Evolutionary conservation across 2,888 invertebrate genomes (phyloP), one percentile per base, ranked within the genome.

Genomic region (Ditylenchus weischeri): DNA sequence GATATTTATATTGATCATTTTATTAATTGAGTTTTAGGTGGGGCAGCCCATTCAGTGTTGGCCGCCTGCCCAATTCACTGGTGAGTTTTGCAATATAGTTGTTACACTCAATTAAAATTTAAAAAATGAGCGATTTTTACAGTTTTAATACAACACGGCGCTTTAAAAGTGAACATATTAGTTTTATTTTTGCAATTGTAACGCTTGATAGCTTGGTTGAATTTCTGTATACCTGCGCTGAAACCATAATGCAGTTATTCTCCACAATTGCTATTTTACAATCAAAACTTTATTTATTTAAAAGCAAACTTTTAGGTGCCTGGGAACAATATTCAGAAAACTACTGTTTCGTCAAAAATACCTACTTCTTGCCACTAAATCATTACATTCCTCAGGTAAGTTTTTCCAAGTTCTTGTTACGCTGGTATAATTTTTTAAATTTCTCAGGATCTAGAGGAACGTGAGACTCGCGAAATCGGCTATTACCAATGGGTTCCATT

Each of bases 401-500:
- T 50, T 21, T 50, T 50, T 19, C 6, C 3, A 18, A 6, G 21
- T 50, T 19, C n/a, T 50, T 50, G 21, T 50, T 50, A 50, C 6
- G 21, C 50, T 21, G 21, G 21, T 19, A 50, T 19, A 19, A 50
- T 19, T 4, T n/a, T 18, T 50, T 50, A 50, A 19, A 50, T 50
- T 50, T 50, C 29, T 50, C 21, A 54, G 51, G 72, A 73, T 66
- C 72, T 75, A 38, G 65, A 70, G 29, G 79, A 81, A 35, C 69
- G 81, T 19, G 75, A 77, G 60, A 71, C 69, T 18, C 65, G 72
- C 23, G 80, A 81, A 66, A 81, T 81, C 59, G 81, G 80, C 35
- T 85, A 69, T 81, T 86, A 84, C 81, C 85, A 82, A 69, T 82
- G 82, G 83, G 83, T 82, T 57, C 82, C 82, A n/a, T 21, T 54